A percentile compares a stretch with the other conserved stretches of the same genome.
phyloP scores from a whole-genome alignment of 2,797 vertebrate genomes.

The Xiphorhynchus erythropygius region DNA sequence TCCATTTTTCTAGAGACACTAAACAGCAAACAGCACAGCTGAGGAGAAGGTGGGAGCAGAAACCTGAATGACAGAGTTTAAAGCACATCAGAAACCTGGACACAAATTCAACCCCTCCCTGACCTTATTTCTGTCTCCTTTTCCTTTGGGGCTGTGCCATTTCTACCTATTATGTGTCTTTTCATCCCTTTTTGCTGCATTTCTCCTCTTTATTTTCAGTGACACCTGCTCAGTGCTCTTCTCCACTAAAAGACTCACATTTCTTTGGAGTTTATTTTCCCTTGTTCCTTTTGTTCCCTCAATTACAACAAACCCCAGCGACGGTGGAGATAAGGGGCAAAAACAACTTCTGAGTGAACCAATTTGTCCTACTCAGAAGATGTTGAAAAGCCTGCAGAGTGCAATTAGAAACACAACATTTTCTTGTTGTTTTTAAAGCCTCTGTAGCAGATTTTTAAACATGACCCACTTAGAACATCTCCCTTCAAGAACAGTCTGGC shows the following conservation, averaged over 20 bases:
- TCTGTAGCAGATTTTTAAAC: not conserved
- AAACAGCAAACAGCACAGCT: not conserved
- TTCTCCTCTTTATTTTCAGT: not conserved
- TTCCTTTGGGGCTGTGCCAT: not conserved
- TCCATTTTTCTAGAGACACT: not conserved
- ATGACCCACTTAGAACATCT: not conserved
- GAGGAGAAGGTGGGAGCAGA: not conserved
- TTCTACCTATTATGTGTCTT: not conserved
- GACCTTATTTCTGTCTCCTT: not conserved
- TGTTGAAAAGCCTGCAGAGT: not conserved
- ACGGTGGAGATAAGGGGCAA: not conserved
- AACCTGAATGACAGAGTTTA: not conserved
- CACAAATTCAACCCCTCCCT: not conserved
- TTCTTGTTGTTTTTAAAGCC: not conserved
- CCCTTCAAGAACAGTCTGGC: not conserved
- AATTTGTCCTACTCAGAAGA: not conserved
- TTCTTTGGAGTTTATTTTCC: not conserved
- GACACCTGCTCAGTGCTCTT: not conserved
- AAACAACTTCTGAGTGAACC: not conserved
- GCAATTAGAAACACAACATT: not conserved
- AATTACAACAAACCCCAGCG: not conserved
- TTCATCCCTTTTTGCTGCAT: not conserved
- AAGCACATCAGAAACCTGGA: not conserved
- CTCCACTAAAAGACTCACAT: not conserved
- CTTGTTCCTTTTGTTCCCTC: not conserved